phyloP scores from a whole-genome alignment of 2,797 vertebrate genomes.

The Vipera ursinii region DNA sequence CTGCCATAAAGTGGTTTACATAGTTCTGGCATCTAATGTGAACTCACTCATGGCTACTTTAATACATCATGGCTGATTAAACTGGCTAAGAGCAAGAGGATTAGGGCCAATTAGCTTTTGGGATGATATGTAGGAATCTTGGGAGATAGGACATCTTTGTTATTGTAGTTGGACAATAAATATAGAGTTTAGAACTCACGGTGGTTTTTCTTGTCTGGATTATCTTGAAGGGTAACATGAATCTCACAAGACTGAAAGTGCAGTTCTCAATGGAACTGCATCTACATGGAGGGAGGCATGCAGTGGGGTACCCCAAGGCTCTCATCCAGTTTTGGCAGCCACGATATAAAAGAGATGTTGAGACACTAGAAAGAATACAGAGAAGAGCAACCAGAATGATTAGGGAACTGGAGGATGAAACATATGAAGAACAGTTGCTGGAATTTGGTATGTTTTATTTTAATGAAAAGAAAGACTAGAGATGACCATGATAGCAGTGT shows the following conservation, averaged over 20 bases:
- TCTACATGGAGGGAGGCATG: not conserved
- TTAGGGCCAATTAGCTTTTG: not conserved
- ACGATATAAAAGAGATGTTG: not conserved
- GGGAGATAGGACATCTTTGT: not conserved
- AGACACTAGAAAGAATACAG: not conserved
- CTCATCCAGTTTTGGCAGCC: not conserved
- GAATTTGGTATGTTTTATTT: not conserved
- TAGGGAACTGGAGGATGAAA: not conserved
- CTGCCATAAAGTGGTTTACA: not conserved
- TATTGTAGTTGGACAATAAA: not conserved
- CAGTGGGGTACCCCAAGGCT: not conserved
- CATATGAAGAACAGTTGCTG: not conserved
- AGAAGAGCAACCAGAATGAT: not conserved
- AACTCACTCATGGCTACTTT: not conserved
- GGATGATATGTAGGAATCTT: not conserved
- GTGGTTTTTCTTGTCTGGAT: not conserved
- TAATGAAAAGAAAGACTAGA: not conserved
- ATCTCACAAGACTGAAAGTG: not conserved
- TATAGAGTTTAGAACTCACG: not conserved
- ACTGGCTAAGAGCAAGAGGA: not conserved
- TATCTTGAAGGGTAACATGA: not conserved
- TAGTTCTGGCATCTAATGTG: not conserved
- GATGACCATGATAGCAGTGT: not conserved
- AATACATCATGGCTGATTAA: not conserved
- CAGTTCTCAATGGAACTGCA: not conserved